Percentiles rank a stretch among this genome's conserved stretches.
phyloP scores from a whole-genome alignment of 2,888 invertebrate genomes.

The Acanthosepion esculentum region DNA sequence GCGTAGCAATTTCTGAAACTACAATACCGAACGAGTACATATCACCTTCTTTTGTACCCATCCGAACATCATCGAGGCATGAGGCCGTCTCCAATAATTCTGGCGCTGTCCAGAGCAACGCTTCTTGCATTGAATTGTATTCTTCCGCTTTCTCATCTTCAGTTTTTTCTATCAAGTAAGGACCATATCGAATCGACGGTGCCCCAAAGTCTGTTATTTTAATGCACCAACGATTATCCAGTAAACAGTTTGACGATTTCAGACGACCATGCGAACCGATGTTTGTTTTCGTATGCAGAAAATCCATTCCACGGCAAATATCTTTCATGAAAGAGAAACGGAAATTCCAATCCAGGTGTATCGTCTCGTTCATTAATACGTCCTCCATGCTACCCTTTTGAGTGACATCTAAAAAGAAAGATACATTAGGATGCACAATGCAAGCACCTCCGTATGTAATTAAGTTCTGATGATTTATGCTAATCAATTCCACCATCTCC shows the following conservation, averaged over 20 bases:
- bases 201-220: constrained; percentile 33
- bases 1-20: constrained; percentile 56
- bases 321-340: constrained; percentile 63
- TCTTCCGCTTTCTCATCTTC: not conserved
- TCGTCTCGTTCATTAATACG: constrained; percentile 62
- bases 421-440: constrained; percentile 58
- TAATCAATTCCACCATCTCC: constrained; percentile 57
- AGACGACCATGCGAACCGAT: constrained; percentile 65
- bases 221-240: constrained; percentile 64
- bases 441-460: constrained; percentile 60
- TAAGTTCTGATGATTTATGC: constrained; percentile 58
- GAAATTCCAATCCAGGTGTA: constrained; percentile 67
- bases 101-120: constrained; percentile 48
- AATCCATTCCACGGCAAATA: constrained; percentile 66
- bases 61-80: constrained; percentile 53
- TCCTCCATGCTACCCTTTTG: constrained; percentile 67
- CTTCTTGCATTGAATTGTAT: not conserved
- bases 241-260: constrained; percentile 64
- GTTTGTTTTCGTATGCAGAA: constrained; percentile 59
- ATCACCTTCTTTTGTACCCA: constrained; percentile 64
- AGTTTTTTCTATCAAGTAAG: not conserved
- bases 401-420: constrained; percentile 55
- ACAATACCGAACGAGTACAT: constrained; percentile 62
- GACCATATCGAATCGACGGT: constrained; percentile 41
- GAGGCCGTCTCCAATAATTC: constrained; percentile 56